Evolutionary conservation across 2,113 vertebrate genomes (phyloP).

Genomic region (Thymallus thymallus): DNA sequence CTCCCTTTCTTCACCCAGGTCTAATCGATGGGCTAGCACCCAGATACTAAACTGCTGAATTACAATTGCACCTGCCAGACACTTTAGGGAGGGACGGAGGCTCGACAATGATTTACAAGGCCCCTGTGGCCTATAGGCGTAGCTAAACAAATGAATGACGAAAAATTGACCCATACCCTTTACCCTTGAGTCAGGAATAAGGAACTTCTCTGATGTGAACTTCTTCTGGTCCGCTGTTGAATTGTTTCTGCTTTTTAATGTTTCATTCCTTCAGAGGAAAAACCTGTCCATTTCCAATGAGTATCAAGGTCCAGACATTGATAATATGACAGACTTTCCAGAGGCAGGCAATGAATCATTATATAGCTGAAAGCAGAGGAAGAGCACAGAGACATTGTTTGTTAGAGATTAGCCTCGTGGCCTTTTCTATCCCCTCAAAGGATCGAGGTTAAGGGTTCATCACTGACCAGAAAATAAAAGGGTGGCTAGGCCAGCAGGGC

Average conservation of each 20-base stretch:
- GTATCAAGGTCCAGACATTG: constrained; percentile 29
- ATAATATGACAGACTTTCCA: constrained; percentile 42
- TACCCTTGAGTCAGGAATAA: neutral
- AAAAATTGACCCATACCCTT: constrained; percentile 7
- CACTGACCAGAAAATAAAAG: constrained; percentile 64
- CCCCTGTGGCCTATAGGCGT: constrained; percentile 9
- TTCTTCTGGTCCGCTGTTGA: neutral
- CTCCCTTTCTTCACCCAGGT: constrained; percentile 39
- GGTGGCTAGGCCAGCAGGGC: constrained; percentile 60
- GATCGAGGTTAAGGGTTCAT: constrained; percentile 52
- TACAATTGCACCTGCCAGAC: constrained; percentile 12
- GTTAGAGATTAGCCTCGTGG: constrained; percentile 49
- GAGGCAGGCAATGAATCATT: constrained; percentile 10
- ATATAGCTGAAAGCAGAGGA: constrained; percentile 31
- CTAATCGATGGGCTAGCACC: constrained; percentile 47
- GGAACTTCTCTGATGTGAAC: neutral
- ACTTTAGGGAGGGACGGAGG: neutral
- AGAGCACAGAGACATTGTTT: constrained; percentile 42
- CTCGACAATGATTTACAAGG: constrained; percentile 16
- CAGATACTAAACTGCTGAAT: constrained; percentile 40
- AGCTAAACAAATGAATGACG: constrained; percentile 23
- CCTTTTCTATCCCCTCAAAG: constrained; percentile 46
- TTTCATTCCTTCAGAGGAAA: constrained; percentile 12
- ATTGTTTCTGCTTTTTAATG: neutral
- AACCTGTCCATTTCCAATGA: constrained; percentile 19